A percentile compares a stretch with the other conserved stretches of the same genome.
phyloP scores from a whole-genome alignment of 2,888 invertebrate species.

The Volucella zonaria region DNA sequence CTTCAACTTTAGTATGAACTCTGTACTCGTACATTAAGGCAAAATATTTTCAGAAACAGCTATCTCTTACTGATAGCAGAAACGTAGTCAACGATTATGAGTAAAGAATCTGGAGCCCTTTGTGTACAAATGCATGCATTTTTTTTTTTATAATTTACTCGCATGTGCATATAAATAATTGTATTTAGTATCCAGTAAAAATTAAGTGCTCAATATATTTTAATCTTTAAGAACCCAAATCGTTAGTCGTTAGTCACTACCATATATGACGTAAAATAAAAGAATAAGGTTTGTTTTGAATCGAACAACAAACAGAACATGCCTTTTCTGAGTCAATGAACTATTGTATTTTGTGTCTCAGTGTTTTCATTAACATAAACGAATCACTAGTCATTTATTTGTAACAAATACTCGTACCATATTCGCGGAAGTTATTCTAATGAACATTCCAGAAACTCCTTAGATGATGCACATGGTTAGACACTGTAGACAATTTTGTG shows the following conservation, averaged over 20 bases:
- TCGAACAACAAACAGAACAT: neutral
- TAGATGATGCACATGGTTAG: too few relatives aligned
- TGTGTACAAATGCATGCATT: neutral
- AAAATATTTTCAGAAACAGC: conserved; percentile 8
- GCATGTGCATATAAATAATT: too few relatives aligned
- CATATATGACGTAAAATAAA: neutral
- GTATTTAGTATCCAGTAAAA: too few relatives aligned
- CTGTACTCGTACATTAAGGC: neutral
- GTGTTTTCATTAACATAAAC: conserved; percentile 12
- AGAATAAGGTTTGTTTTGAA: neutral
- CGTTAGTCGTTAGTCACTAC: too few relatives aligned
- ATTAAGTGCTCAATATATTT: too few relatives aligned
- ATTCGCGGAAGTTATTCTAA: neutral
- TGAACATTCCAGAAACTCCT: conserved; percentile 1
- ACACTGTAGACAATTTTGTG: too few relatives aligned
- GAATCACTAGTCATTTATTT: neutral
- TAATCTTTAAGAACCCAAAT: neutral
- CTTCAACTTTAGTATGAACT: neutral
- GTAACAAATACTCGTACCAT: neutral
- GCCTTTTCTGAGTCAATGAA: conserved; percentile 35
- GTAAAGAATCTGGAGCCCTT: neutral
- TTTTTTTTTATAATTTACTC: neutral
- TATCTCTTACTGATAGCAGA: conserved; percentile 1
- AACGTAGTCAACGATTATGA: conserved; percentile 29
- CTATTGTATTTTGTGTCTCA: neutral